phyloP scores from a whole-genome alignment of 2,113 vertebrate species.

The Ictalurus punctatus region DNA sequence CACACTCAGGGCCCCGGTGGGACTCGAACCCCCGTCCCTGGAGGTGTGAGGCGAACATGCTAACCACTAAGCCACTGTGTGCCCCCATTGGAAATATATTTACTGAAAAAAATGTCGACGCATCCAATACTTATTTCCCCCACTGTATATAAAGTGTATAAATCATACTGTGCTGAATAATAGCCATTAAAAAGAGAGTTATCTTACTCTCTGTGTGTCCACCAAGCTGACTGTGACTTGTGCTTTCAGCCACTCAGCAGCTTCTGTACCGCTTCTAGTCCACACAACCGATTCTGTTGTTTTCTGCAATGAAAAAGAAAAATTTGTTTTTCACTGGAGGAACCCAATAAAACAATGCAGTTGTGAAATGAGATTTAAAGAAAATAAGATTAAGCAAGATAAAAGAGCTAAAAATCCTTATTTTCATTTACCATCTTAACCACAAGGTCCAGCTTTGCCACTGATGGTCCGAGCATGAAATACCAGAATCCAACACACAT shows the following conservation, averaged over 20 bases:
- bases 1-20: too few species aligned
- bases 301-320: conserved; percentile 56
- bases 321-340: neutral
- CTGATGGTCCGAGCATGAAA: conserved; percentile 70
- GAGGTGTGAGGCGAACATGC: too few species aligned
- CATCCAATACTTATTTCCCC: too few species aligned
- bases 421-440: conserved; percentile 60
- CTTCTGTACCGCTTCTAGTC: conserved; percentile 67
- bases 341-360: neutral
- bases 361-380: neutral
- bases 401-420: neutral
- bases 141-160: neutral
- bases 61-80: too few species aligned
- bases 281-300: conserved; percentile 61
- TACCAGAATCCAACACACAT: conserved; percentile 75
- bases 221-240: conserved; percentile 61
- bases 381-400: neutral
- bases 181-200: neutral
- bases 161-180: neutral
- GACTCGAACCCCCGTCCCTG: too few species aligned
- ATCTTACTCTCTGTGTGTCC: conserved; percentile 55
- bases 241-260: conserved; percentile 65
- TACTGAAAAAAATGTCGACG: too few species aligned
- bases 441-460: conserved; percentile 68
- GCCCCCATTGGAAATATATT: too few species aligned